Evolutionary conservation across 1,140 invertebrate species (phyloP).

Genomic region (Batillaria attramentaria): DNA sequence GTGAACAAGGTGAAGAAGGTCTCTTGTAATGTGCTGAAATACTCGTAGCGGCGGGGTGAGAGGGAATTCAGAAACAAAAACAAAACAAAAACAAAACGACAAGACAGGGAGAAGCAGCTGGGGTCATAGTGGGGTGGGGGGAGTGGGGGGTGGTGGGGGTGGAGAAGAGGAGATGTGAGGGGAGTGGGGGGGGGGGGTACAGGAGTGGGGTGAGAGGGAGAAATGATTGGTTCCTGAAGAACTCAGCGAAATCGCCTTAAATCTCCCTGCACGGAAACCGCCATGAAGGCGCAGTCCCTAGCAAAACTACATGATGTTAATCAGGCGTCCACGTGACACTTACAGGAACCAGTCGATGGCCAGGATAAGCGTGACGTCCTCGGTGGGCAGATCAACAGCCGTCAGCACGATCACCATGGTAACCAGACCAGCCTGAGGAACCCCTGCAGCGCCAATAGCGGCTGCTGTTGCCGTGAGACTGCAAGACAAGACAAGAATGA

Average conservation of each 20-base stretch:
- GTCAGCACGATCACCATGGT: constrained; percentile 98
- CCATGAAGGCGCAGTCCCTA: too few species aligned
- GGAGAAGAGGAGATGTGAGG: background rate
- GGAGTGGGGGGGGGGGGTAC: background rate
- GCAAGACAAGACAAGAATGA: too few species aligned
- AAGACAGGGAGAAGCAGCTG: too few species aligned
- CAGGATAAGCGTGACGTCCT: constrained; percentile 92
- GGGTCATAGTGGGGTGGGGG: too few species aligned
- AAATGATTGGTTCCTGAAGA: too few species aligned
- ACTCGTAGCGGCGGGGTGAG: too few species aligned
- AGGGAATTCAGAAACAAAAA: too few species aligned
- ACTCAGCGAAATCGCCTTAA: background rate
- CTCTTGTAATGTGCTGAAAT: too few species aligned
- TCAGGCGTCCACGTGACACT: constrained; percentile 71
- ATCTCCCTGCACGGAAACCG: background rate
- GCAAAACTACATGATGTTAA: background rate
- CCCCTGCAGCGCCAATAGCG: constrained; percentile 95
- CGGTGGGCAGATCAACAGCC: constrained; percentile 90
- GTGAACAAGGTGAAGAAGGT: background rate
- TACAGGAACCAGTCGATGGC: constrained; percentile 98
- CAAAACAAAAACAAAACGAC: too few species aligned
- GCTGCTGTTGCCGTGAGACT: constrained; percentile 82
- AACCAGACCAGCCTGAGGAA: constrained; percentile 89
- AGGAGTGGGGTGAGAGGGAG: too few species aligned
- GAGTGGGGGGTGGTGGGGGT: too few species aligned